Evolutionary conservation across 2,797 vertebrate genomes (phyloP).

Genomic region (Jordanella pulchra): DNA sequence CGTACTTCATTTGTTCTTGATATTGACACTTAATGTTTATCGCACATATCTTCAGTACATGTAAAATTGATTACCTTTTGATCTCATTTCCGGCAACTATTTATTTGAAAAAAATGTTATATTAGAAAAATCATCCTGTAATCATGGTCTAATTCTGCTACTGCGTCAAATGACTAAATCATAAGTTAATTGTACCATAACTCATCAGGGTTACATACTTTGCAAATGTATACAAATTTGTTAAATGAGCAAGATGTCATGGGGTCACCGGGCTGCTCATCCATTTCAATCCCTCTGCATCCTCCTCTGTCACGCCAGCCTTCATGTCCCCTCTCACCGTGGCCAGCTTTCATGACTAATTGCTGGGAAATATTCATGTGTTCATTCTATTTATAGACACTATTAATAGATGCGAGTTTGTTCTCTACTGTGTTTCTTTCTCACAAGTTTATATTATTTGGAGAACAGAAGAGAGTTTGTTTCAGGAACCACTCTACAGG

Average conservation of each 20-base stretch:
- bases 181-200: background rate
- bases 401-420: conserved; percentile 58
- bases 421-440: conserved; percentile 41
- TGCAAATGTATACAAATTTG: background rate
- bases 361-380: conserved; percentile 22
- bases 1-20: background rate
- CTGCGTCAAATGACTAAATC: background rate
- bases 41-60: background rate
- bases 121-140: background rate
- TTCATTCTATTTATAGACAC: conserved; percentile 62
- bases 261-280: background rate
- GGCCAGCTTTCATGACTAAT: conserved; percentile 13
- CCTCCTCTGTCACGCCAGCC: conserved; percentile 1
- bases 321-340: background rate
- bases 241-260: background rate
- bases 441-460: conserved; percentile 54
- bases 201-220: too few relatives aligned
- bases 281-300: background rate
- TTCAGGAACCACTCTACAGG: conserved; percentile 53
- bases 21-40: background rate
- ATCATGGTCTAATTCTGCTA: background rate
- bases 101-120: too few relatives aligned
- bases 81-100: background rate
- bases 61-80: background rate
- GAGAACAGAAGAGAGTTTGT: conserved; percentile 66